Conservation (phyloP, 1,140 invertebrate genomes). For the Daktulosphaira vitifoliae region DNA sequence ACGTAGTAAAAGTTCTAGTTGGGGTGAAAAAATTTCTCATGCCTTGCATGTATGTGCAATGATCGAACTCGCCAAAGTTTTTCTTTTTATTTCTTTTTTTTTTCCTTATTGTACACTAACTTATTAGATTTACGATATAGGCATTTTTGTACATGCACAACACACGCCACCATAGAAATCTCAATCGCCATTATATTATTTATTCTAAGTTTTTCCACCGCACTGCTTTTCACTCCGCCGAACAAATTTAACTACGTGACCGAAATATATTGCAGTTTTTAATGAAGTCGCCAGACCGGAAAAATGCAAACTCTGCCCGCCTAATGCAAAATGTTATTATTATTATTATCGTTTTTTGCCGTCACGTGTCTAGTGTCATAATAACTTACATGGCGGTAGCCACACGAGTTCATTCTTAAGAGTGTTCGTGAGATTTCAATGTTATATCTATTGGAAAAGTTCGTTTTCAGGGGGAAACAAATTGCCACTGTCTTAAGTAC, state of each 20-base stretch:
- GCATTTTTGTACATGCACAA: background rate
- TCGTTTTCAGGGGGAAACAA: no score
- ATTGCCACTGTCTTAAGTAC: no score
- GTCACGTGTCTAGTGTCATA: background rate
- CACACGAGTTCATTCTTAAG: no score
- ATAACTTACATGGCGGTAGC: no score
- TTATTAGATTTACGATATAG: background rate
- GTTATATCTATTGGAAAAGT: no score
- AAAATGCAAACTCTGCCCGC: background rate
- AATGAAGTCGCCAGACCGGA: constrained; percentile 24
- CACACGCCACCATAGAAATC: background rate
- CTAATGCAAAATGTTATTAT: no score
- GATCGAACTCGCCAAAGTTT: constrained; percentile 5
- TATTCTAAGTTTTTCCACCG: background rate
- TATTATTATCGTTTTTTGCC: background rate
- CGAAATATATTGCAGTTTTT: constrained; percentile 26
- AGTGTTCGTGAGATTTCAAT: no score
- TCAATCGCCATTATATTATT: constrained; percentile 8
- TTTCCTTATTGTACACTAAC: background rate
- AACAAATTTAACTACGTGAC: constrained; percentile 33
- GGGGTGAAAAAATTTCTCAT: no score
- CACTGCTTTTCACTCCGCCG: constrained; percentile 24
- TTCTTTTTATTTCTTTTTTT: no score
- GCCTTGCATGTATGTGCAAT: background rate
- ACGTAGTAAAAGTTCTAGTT: no score